These are phyloP conservation scores for Zapus hudsonius DNA, from an alignment of 2,113 vertebrate species.

Conservation along the genomic window DNA sequence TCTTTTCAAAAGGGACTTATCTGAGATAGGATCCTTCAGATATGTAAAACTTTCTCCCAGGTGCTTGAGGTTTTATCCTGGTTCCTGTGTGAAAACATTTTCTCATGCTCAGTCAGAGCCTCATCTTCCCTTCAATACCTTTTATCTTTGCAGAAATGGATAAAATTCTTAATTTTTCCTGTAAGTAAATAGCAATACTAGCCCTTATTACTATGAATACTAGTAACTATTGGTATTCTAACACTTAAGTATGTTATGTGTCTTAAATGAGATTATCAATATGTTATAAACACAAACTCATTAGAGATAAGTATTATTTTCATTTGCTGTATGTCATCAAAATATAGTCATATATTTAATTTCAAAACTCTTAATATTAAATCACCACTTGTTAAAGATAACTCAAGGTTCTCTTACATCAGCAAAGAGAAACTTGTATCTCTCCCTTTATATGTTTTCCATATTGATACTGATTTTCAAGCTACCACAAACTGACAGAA, in stretches of 20 bases:
- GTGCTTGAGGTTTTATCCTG: too few relatives aligned
- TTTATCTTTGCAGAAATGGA: background rate
- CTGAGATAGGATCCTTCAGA: too few relatives aligned
- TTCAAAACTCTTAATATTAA: slow-evolving; percentile 25
- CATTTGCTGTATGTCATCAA: background rate
- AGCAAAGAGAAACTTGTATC: background rate
- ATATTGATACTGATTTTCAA: background rate
- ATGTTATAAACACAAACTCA: background rate
- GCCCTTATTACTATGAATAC: background rate
- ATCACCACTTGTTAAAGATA: background rate
- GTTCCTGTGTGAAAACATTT: too few relatives aligned
- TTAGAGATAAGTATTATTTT: background rate
- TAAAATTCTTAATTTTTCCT: background rate
- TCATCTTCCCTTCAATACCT: too few relatives aligned
- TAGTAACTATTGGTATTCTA: background rate
- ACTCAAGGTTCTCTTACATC: too few relatives aligned
- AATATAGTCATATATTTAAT: background rate
- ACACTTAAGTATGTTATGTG: background rate
- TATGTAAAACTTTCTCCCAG: too few relatives aligned
- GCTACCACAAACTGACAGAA: background rate
- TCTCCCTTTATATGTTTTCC: background rate
- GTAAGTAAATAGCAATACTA: background rate
- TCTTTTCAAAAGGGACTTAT: too few relatives aligned
- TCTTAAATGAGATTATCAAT: background rate
- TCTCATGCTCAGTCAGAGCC: too few relatives aligned